Percentiles rank a stretch among this genome's conserved stretches.
These are phyloP conservation scores for Ernsta delagoae DNA, from an alignment of 2,888 invertebrate species.

Conservation along the genomic window DNA sequence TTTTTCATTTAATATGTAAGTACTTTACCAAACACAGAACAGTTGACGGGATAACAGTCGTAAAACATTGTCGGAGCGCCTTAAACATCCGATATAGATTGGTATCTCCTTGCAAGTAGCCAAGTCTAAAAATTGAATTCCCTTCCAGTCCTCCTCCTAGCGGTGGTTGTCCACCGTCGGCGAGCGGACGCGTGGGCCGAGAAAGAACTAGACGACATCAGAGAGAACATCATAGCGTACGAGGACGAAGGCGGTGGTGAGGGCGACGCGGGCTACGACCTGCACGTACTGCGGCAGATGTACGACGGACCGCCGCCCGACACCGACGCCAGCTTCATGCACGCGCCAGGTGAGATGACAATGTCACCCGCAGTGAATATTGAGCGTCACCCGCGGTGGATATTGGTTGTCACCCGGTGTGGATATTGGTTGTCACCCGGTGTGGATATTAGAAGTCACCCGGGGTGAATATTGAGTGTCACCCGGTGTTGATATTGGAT, in stretches of 20 bases:
- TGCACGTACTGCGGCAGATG: conserved; percentile 90
- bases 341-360: conserved; percentile 70
- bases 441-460: no score
- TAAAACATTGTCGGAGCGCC: no score
- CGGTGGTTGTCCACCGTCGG: conserved; percentile 95
- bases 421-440: background rate
- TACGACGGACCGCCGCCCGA: conserved; percentile 86
- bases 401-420: background rate
- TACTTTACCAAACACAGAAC: no score
- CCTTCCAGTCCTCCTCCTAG: conserved; percentile 90
- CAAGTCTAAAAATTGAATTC: no score
- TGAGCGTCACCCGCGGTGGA: background rate
- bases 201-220: conserved; percentile 97
- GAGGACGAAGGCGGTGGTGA: conserved; percentile 99
- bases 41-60: no score
- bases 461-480: no score
- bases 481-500: no score
- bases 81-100: no score
- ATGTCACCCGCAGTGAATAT: no score
- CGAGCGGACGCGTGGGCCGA: conserved; percentile 94
- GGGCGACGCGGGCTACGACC: conserved; percentile 96
- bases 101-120: no score
- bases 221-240: conserved; percentile 98
- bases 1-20: no score
- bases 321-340: conserved; percentile 77